Percentiles rank a stretch among this genome's conserved stretches.
Evolutionary conservation across 1,140 invertebrate species (phyloP).

Genomic region (Macrocentrus cingulum): DNA sequence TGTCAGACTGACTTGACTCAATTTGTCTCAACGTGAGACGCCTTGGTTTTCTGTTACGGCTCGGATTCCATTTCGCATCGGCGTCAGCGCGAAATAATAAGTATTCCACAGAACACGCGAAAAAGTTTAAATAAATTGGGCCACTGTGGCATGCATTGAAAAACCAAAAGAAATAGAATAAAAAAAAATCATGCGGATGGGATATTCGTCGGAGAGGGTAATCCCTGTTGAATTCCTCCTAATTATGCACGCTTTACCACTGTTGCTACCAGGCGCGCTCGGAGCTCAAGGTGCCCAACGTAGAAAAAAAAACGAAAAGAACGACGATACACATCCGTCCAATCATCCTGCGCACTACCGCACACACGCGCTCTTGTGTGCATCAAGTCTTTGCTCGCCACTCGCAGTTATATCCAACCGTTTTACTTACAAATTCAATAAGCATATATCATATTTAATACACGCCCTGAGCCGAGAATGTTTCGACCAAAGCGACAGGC

Average conservation of each 20-base stretch:
- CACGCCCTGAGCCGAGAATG: conserved; percentile 40
- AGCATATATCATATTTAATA: conserved; percentile 54
- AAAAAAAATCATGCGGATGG: conserved; percentile 38
- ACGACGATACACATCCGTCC: conserved; percentile 27
- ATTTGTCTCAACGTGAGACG: conserved; percentile 49
- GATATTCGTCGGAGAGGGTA: conserved; percentile 54
- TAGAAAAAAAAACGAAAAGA: conserved; percentile 7
- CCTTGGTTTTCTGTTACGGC: conserved; percentile 43
- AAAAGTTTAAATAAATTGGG: conserved; percentile 9
- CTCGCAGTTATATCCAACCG: conserved; percentile 24
- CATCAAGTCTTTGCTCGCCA: background rate
- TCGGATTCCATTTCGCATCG: conserved; percentile 50
- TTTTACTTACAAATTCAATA: conserved; percentile 55
- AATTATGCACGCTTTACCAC: conserved; percentile 58
- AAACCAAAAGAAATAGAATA: conserved; percentile 2
- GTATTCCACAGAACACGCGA: conserved; percentile 9
- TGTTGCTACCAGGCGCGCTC: conserved; percentile 41
- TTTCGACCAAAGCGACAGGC: conserved; percentile 37
- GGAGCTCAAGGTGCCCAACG: conserved; percentile 3
- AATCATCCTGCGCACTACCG: conserved; percentile 22
- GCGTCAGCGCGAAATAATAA: conserved; percentile 22
- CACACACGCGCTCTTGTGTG: background rate
- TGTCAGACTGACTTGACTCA: conserved; percentile 36
- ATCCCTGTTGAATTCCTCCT: conserved; percentile 56
- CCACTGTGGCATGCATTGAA: background rate